These are phyloP conservation scores for Malurus splendens DNA, from an alignment of 2,797 vertebrate genomes.

Conservation along the genomic window DNA sequence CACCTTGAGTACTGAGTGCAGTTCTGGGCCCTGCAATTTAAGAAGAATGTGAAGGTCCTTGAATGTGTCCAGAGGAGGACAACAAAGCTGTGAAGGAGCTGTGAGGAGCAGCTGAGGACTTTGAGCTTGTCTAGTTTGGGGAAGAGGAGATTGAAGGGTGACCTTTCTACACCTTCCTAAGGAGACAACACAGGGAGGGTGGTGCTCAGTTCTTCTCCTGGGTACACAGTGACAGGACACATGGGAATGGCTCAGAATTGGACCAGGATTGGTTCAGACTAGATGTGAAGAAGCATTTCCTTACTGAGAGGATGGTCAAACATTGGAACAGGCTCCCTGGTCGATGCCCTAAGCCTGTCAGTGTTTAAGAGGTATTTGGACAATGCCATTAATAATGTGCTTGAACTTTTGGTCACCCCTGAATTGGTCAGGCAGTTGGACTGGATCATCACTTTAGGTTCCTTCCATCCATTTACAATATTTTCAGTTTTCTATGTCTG, in stretches of 20 bases:
- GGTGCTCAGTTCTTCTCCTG: neutral
- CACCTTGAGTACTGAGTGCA: neutral
- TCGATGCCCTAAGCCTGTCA: neutral
- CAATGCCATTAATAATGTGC: rapidly evolving
- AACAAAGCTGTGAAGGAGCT: neutral
- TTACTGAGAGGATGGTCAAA: neutral
- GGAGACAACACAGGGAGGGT: neutral
- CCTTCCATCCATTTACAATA: neutral
- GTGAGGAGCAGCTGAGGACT: neutral
- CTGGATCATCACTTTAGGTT: neutral
- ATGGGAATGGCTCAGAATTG: neutral
- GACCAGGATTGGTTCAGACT: neutral
- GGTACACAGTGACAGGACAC: rapidly evolving
- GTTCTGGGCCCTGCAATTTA: neutral
- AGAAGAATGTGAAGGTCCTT: neutral
- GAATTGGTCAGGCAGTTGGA: neutral
- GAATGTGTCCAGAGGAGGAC: neutral
- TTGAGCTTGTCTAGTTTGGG: neutral
- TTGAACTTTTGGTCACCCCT: neutral
- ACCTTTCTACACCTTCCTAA: neutral
- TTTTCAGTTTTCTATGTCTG: neutral
- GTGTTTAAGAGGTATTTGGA: neutral
- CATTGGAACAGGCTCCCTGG: neutral
- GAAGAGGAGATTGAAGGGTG: neutral
- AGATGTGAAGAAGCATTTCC: neutral